These are phyloP conservation scores for Anguilla megastoma DNA, from an alignment of 2,797 vertebrate species.

Conservation along the genomic window DNA sequence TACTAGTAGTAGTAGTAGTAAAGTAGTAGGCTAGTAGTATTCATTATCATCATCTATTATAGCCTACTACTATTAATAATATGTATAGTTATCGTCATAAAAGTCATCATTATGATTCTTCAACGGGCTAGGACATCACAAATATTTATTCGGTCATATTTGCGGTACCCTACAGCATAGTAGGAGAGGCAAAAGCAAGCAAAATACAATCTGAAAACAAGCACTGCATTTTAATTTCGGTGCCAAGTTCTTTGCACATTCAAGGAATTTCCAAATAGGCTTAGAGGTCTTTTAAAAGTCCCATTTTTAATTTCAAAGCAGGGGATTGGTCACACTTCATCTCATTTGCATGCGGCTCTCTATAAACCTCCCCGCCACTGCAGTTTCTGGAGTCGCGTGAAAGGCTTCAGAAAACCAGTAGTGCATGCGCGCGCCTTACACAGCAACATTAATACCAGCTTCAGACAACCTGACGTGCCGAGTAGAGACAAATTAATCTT, in stretches of 20 bases:
- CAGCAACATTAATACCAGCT: constrained; percentile 68
- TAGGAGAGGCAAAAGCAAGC: constrained; percentile 6
- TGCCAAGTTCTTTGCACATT: constrained; percentile 56
- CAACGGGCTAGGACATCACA: neutral
- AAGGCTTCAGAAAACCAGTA: constrained; percentile 68
- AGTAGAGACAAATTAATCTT: constrained; percentile 17
- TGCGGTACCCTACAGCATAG: neutral
- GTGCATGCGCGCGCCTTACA: constrained; percentile 60
- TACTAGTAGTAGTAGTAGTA: neutral
- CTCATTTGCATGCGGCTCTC: constrained; percentile 86
- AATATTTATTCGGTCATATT: neutral
- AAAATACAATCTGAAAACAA: constrained; percentile 53
- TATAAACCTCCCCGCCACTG: constrained; percentile 79
- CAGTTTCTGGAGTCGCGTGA: constrained; percentile 67
- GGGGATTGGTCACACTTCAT: constrained; percentile 71
- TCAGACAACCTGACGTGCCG: constrained; percentile 54
- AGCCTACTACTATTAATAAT: neutral
- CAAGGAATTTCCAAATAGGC: constrained; percentile 63
- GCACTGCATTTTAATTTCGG: constrained; percentile 49
- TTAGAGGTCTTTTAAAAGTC: constrained; percentile 49
- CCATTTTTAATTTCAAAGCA: constrained; percentile 73
- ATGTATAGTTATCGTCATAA: neutral
- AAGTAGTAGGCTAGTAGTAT: neutral
- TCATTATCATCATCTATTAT: neutral
- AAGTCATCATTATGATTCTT: neutral